A percentile compares a stretch with the other conserved stretches of the same genome.
phyloP scores from a whole-genome alignment of 2,888 invertebrate species.

The Polydrusus tereticollis region DNA sequence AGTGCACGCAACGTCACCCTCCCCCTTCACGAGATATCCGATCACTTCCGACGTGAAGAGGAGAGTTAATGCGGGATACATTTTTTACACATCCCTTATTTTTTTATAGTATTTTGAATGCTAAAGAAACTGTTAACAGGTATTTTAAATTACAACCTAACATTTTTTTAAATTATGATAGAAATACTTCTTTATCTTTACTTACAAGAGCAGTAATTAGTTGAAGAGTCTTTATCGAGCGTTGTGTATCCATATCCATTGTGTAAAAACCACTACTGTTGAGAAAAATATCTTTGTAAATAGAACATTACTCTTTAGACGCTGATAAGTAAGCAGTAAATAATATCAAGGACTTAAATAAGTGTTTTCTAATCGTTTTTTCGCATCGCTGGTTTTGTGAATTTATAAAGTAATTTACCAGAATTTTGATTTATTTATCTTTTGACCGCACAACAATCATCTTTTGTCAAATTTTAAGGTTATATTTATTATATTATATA shows the following conservation, averaged over 20 bases:
- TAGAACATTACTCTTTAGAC: background rate
- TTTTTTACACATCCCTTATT: no score
- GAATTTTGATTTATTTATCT: conserved; percentile 7
- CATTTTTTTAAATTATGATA: background rate
- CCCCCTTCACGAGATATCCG: no score
- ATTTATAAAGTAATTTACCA: background rate
- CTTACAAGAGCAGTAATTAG: conserved; percentile 50
- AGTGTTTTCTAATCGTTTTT: conserved; percentile 31
- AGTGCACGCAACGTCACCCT: no score
- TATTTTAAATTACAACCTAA: background rate
- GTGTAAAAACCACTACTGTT: background rate
- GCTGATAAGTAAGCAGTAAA: background rate
- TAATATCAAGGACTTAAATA: background rate
- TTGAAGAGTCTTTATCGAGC: conserved; percentile 43
- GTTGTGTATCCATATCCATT: background rate
- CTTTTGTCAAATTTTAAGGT: no score
- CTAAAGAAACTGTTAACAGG: background rate
- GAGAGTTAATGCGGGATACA: no score
- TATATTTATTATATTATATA: no score
- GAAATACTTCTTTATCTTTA: background rate
- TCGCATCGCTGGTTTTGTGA: conserved; percentile 36
- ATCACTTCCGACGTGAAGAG: no score
- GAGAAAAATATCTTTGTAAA: background rate
- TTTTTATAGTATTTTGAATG: background rate
- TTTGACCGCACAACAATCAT: no score